Evolutionary conservation across 2,888 invertebrate species (phyloP), one percentile per base, ranked within the genome.

Genomic region (Lottia gigantea): DNA sequence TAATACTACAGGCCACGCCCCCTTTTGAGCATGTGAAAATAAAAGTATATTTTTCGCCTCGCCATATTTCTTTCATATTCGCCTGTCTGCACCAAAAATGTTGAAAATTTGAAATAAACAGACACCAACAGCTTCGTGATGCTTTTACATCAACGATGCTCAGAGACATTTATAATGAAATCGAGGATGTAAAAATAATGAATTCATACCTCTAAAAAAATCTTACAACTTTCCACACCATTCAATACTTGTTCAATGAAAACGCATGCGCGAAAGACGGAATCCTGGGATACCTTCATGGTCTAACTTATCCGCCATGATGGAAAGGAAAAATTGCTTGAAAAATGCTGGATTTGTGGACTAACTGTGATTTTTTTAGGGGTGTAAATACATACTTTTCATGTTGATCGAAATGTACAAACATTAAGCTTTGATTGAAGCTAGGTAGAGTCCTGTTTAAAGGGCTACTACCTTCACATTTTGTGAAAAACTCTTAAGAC

Each of bases 221-320:
- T 8, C 40, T 40, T 40, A 40, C 40, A 40, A 40, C 40, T 40
- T 40, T 40, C 40, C 7, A 40, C 40, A 40, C 40, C 40, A 40
- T 40, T 40, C 40, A 67, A 46, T 62, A 67, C 55, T 19, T 19
- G 4, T 14, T 77, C 73, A 74, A 78, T 75, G 75, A 72, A 75
- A 67, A 71, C 67, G 77, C 67, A 77, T 85, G 84, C 85, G 85
- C 82, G 80, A 62, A 49, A 40, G 74, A 76, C 69, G 78, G 87
- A 73, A 81, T 81, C 81, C 74, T 87, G 87, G 88, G 87, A 82
- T 77, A 79, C 76, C 80, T 82, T 82, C 82, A 85, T 80, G 86
- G 86, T 80, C 81, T 82, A 77, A 73, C 76, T 80, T 75, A 83
- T 85, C 89, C 88, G 89, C 89, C 89, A 89, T 89, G 87, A 88